These are phyloP conservation scores for Lynx canadensis DNA, from an alignment of 2,113 vertebrate species.

Conservation along the genomic window DNA sequence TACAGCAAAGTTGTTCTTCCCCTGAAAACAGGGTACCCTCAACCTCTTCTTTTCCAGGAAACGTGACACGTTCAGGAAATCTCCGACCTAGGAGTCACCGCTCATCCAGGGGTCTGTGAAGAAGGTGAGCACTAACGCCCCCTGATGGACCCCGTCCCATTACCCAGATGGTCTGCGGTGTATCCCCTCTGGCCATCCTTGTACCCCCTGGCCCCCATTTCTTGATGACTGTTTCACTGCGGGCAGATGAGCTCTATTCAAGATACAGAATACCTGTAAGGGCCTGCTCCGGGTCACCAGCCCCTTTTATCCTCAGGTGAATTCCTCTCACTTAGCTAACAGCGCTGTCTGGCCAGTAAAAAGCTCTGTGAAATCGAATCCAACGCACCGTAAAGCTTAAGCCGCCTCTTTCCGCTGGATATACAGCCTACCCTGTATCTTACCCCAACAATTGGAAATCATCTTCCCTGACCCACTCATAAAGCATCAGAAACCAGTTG, in stretches of 20 bases:
- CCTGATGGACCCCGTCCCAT: rapidly evolving
- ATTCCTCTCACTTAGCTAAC: background rate
- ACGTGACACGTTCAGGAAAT: background rate
- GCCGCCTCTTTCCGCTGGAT: background rate
- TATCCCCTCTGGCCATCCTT: no score
- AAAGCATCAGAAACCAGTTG: conserved; percentile 69
- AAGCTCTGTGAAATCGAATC: background rate
- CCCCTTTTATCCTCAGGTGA: background rate
- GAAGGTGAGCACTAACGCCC: background rate
- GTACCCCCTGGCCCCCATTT: background rate
- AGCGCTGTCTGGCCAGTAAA: background rate
- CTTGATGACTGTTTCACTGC: background rate
- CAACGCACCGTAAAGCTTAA: background rate
- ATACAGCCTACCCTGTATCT: background rate
- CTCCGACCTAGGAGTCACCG: background rate
- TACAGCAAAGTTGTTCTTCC: background rate
- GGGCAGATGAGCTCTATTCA: background rate
- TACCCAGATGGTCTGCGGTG: rapidly evolving
- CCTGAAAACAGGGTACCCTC: no score
- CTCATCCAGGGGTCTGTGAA: background rate
- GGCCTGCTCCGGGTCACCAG: background rate
- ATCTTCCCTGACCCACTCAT: conserved; percentile 58
- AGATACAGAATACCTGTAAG: background rate
- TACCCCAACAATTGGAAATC: conserved; percentile 49
- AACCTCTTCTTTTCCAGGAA: background rate